Evolutionary conservation across 1,140 invertebrate genomes (phyloP), one percentile per base, ranked within the genome.

Genomic region (Pissodes strobi): DNA sequence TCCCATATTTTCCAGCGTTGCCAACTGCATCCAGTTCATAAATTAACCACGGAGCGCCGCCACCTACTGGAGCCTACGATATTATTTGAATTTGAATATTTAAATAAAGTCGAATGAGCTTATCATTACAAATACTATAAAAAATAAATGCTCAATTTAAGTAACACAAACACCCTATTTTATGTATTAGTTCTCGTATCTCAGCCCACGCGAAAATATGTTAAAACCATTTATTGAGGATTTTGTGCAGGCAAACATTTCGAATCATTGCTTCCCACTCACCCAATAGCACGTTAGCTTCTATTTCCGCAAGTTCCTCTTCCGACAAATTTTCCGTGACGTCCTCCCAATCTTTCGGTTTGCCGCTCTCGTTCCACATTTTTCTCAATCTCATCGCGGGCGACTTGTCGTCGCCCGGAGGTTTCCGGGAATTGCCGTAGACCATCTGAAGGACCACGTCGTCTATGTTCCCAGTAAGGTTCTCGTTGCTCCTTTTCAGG

Each of bases 321-420:
- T 72, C 69, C 12, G 66, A 59, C 13, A 68, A 21, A 34, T 10
- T 67, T 41, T 61, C 34, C 9, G 4, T 21, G 12, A 22, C 25
- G 2, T 61, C 58, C 3, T 17, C 21, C 58, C 58, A 61, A 25
- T 49, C 46, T 15, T 22, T 22, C 0, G 19, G 30, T 41, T 61
- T 61, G 8, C 48, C 58, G 12, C 2, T 8, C 5, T 48, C 45
- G 2, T 12, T 30, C 60, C 60, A 56, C 30, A 65, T 21, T 15
- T 58, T 58, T n/a, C 37, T 45, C 12, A 73, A 66, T 51, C 69
- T 68, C n/a, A 56, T 59, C 34, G 27, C 77, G 58, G 48, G 69
- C 3, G 67, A 69, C 9, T 72, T 68, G 19, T 73, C 66, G 73
- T 71, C 17, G 70, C 73, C 73, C 19, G 72, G 73, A n/a, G 68